These are phyloP conservation scores for Macaria liturata DNA, from an alignment of 2,888 invertebrate species.

Conservation along the genomic window DNA sequence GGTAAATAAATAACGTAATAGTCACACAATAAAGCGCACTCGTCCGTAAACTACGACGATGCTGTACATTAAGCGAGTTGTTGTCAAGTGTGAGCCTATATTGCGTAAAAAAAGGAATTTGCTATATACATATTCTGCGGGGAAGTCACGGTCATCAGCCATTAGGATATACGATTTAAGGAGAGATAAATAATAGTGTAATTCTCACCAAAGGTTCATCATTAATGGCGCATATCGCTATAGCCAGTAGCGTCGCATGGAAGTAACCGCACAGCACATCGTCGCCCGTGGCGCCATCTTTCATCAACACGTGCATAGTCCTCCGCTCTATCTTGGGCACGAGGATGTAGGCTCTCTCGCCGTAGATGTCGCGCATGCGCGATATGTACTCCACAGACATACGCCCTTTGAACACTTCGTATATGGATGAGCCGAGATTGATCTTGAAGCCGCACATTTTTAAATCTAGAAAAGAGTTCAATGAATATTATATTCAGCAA, in stretches of 20 bases:
- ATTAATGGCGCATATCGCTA: conserved; percentile 58
- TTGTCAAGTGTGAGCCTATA: too few relatives aligned
- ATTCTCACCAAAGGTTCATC: conserved; percentile 52
- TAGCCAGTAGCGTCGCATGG: conserved; percentile 84
- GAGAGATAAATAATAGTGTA: too few relatives aligned
- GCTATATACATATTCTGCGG: too few relatives aligned
- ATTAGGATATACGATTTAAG: too few relatives aligned
- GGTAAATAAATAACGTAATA: too few relatives aligned
- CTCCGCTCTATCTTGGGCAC: conserved; percentile 69
- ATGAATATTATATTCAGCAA: too few relatives aligned
- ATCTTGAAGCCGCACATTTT: conserved; percentile 85
- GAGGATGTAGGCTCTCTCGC: conserved; percentile 79
- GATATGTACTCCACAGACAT: conserved; percentile 53
- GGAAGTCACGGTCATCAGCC: too few relatives aligned
- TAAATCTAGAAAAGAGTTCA: conserved; percentile 61
- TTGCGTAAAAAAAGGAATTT: too few relatives aligned
- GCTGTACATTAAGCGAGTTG: too few relatives aligned
- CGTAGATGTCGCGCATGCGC: conserved; percentile 68
- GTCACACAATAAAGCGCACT: too few relatives aligned
- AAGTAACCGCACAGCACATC: conserved; percentile 88
- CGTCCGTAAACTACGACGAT: too few relatives aligned
- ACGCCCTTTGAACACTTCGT: conserved; percentile 46
- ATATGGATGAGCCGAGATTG: conserved; percentile 82
- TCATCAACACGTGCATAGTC: conserved; percentile 82
- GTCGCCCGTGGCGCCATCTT: conserved; percentile 69